phyloP scores from a whole-genome alignment of 1,140 invertebrate genomes.

The Drosophila kohkoa region DNA sequence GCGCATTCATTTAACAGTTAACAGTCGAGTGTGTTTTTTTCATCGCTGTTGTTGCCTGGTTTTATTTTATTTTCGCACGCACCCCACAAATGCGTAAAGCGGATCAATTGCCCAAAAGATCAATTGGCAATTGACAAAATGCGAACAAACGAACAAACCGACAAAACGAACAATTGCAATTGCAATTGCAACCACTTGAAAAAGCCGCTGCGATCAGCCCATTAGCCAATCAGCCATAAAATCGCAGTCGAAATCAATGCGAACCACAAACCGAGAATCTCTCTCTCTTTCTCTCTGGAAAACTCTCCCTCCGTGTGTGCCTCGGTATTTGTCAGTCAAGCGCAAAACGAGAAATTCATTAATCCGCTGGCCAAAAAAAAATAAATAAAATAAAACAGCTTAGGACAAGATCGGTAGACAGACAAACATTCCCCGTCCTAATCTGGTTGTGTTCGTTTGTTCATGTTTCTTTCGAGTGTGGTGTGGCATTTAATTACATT shows the following conservation, averaged over 20 bases:
- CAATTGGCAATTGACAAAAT: conserved; percentile 78
- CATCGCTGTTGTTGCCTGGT: conserved; percentile 15
- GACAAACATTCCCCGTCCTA: conserved; percentile 44
- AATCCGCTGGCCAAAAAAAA: conserved; percentile 44
- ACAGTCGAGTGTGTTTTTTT: conserved; percentile 9
- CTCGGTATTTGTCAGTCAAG: conserved; percentile 59
- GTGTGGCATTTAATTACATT: conserved; percentile 64
- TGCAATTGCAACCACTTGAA: conserved; percentile 56
- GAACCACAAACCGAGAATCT: conserved; percentile 34
- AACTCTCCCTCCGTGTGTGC: background rate
- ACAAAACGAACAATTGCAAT: conserved; percentile 28
- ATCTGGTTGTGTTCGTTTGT: conserved; percentile 44
- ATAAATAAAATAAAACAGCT: conserved; percentile 15
- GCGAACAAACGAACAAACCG: background rate
- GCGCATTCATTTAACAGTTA: conserved; percentile 40
- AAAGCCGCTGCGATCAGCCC: conserved; percentile 41
- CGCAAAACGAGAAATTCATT: conserved; percentile 76
- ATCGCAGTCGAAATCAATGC: conserved; percentile 63
- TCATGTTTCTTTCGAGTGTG: conserved; percentile 34
- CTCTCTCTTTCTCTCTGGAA: background rate
- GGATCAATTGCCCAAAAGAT: conserved; percentile 81
- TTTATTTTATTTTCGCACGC: conserved; percentile 55
- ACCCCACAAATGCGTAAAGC: conserved; percentile 56
- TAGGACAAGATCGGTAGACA: conserved; percentile 35
- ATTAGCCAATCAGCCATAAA: conserved; percentile 67